Evolutionary conservation across 2,797 vertebrate genomes (phyloP).

Genomic region (Galagoides demidoff): DNA sequence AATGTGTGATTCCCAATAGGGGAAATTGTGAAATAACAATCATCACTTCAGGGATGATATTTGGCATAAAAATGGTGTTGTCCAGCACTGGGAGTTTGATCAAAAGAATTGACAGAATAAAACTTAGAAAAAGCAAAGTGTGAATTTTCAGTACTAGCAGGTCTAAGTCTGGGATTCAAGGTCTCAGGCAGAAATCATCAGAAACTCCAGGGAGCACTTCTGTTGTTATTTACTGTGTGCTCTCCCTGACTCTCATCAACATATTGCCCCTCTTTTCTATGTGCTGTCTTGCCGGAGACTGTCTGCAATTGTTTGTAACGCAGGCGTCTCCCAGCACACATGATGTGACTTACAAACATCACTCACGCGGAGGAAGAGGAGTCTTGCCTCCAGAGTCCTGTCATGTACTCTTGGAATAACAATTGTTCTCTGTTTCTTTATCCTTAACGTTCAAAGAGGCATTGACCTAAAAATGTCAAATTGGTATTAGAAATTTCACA

Average conservation of each 20-base stretch:
- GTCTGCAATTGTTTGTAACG: not conserved
- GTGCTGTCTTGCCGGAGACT: not conserved
- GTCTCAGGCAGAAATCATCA: not conserved
- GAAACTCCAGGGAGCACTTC: not conserved
- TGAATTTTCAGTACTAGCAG: conserved; percentile 36
- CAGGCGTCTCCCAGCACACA: not conserved
- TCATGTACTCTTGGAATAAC: not conserved
- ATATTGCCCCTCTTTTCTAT: not conserved
- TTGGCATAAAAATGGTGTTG: not conserved
- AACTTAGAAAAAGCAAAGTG: not conserved
- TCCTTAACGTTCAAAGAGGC: not conserved
- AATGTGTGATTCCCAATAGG: not conserved
- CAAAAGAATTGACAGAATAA: not conserved
- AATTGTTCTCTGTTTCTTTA: not conserved
- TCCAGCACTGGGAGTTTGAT: conserved; percentile 32
- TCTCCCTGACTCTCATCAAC: not conserved
- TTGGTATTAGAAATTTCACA: not conserved
- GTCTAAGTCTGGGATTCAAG: not conserved
- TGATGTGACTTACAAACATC: not conserved
- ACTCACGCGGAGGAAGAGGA: not conserved
- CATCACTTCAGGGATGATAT: not conserved
- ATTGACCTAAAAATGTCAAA: not conserved
- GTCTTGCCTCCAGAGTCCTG: not conserved
- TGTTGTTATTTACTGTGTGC: not conserved
- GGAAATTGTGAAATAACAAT: conserved; percentile 54